phyloP scores from a whole-genome alignment of 2,888 invertebrate species.

The Drosophila histrio region DNA sequence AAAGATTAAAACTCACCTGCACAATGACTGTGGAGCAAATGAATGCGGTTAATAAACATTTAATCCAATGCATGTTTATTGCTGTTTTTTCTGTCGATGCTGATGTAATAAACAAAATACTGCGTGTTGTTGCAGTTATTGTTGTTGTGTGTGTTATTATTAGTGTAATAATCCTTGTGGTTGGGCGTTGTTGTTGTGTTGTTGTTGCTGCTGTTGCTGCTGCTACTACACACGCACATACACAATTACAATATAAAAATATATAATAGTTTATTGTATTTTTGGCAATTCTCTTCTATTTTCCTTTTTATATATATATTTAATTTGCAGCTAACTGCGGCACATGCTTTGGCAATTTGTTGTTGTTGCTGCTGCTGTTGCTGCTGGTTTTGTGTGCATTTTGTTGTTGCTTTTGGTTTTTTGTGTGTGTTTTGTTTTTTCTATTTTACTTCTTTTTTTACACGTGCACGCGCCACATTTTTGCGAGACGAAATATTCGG shows the following conservation, averaged over 20 bases:
- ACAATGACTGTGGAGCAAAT: constrained; percentile 82
- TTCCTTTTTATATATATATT: background rate
- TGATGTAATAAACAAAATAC: constrained; percentile 53
- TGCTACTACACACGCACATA: constrained; percentile 41
- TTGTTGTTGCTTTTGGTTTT: constrained; percentile 44
- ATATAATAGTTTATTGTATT: constrained; percentile 60
- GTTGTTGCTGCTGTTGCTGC: constrained; percentile 31
- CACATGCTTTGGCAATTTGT: constrained; percentile 61
- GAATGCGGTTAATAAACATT: constrained; percentile 83
- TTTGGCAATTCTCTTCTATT: constrained; percentile 41
- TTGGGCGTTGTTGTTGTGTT: constrained; percentile 26
- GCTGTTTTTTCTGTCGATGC: constrained; percentile 39
- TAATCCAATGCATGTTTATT: constrained; percentile 84
- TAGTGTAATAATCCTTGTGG: constrained; percentile 61
- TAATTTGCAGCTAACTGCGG: constrained; percentile 51
- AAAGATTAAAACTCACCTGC: constrained; percentile 78
- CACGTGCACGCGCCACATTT: constrained; percentile 77
- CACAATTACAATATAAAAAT: constrained; percentile 43
- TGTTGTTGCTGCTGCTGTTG: constrained; percentile 55
- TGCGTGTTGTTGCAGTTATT: constrained; percentile 8
- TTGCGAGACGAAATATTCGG: constrained; percentile 21
- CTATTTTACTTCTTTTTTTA: constrained; percentile 50
- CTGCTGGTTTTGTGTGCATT: constrained; percentile 49
- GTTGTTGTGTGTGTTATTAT: constrained; percentile 40
- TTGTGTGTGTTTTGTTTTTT: constrained; percentile 26